These are phyloP conservation scores for Eupleurogrammus muticus DNA, from an alignment of 2,797 vertebrate species.

Conservation along the genomic window DNA sequence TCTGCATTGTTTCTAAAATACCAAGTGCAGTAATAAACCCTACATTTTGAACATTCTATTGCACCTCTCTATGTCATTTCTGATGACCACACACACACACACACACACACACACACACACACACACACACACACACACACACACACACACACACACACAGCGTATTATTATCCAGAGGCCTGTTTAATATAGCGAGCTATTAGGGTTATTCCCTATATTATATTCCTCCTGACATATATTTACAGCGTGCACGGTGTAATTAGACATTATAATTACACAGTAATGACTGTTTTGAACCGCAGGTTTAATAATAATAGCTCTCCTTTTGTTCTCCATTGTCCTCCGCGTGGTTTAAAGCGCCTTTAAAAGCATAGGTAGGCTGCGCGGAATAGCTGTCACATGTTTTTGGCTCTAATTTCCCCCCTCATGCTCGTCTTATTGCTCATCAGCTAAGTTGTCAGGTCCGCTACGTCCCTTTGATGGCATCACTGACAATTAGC, in stretches of 20 bases:
- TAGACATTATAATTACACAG: slow-evolving; percentile 55
- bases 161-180: too few relatives aligned
- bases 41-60: too few relatives aligned
- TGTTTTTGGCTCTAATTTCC: slow-evolving; percentile 77
- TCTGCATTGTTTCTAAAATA: slow-evolving; percentile 19
- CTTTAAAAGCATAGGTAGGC: slow-evolving; percentile 75
- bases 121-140: too few relatives aligned
- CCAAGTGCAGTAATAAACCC: too few relatives aligned
- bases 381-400: slow-evolving; percentile 73
- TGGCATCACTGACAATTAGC: slow-evolving; percentile 90
- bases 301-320: slow-evolving; percentile 47
- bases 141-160: too few relatives aligned
- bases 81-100: too few relatives aligned
- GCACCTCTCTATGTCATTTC: too few relatives aligned
- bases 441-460: slow-evolving; percentile 88
- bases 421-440: slow-evolving; percentile 79
- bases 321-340: slow-evolving; percentile 35
- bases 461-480: slow-evolving; percentile 86
- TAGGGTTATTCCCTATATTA: slow-evolving; percentile 33
- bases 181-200: slow-evolving; percentile 24
- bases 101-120: too few relatives aligned
- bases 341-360: slow-evolving; percentile 48
- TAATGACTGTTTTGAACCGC: slow-evolving; percentile 54
- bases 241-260: slow-evolving; percentile 43
- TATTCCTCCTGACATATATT: slow-evolving; percentile 46